A percentile compares a stretch with the other conserved stretches of the same genome.
These are phyloP conservation scores for Sinocyclocheilus maitianheensis DNA, from an alignment of 2,113 vertebrate species.

Conservation along the genomic window DNA sequence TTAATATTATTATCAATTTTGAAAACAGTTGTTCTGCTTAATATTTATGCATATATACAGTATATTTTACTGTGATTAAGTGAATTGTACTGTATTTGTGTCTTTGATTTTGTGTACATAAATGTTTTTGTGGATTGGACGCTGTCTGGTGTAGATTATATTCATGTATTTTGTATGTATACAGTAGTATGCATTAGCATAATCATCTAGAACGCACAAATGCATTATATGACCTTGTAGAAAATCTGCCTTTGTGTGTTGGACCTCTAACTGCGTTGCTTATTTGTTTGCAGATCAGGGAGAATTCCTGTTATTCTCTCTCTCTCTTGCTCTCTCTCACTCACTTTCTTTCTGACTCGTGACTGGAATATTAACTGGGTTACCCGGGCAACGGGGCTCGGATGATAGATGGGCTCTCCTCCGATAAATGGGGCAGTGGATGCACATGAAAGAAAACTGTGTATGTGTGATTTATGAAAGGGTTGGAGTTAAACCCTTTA, in stretches of 20 bases:
- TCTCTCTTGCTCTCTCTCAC: background rate
- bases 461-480: conserved; percentile 38
- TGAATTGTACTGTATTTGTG: background rate
- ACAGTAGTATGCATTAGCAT: background rate
- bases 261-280: conserved; percentile 1
- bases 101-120: background rate
- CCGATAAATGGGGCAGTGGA: conserved; percentile 23
- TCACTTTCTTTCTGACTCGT: background rate
- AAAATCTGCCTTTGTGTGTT: conserved; percentile 24
- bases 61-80: too few relatives aligned
- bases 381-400: conserved; percentile 40
- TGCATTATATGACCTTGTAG: background rate
- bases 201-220: background rate
- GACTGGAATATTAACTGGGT: conserved; percentile 51
- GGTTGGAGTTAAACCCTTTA: conserved; percentile 23
- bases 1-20: background rate
- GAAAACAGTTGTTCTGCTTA: background rate
- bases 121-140: background rate
- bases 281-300: conserved; percentile 21
- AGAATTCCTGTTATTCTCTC: conserved; percentile 18
- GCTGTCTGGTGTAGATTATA: background rate
- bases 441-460: conserved; percentile 35
- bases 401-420: conserved; percentile 49
- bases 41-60: background rate
- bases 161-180: background rate